Conservation (phyloP, 2,113 vertebrate genomes). For the Caloenas nicobarica region DNA sequence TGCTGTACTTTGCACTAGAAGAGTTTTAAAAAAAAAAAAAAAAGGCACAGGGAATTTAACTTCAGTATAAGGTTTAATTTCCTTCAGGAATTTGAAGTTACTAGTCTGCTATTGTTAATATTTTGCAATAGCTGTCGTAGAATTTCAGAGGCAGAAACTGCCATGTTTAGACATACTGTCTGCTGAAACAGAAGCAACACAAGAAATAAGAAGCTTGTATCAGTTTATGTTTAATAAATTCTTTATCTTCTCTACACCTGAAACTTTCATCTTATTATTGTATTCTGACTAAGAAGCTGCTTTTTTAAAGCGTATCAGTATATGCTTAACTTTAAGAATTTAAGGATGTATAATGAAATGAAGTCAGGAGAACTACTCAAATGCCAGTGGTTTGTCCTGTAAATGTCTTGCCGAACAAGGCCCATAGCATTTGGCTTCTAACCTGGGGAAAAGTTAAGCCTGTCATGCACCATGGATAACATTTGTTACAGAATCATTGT, state of each 20-base stretch:
- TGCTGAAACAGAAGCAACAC: background rate
- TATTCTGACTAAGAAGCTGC: background rate
- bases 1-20: background rate
- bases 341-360: background rate
- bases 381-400: background rate
- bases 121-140: constrained; percentile 1
- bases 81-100: background rate
- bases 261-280: background rate
- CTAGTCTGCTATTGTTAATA: background rate
- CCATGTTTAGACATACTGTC: background rate
- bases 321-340: background rate
- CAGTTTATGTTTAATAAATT: background rate
- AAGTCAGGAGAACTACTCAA: background rate
- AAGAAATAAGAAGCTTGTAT: background rate
- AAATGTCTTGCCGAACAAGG: background rate
- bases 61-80: background rate
- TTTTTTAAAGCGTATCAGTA: background rate
- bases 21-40: no score
- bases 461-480: background rate
- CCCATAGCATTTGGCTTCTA: background rate
- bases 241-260: background rate
- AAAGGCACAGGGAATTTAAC: background rate
- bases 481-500: background rate
- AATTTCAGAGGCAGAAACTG: constrained; percentile 7
- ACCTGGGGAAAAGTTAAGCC: background rate